Conservation (phyloP, 2,888 invertebrate genomes). For the Clostera curtula region DNA sequence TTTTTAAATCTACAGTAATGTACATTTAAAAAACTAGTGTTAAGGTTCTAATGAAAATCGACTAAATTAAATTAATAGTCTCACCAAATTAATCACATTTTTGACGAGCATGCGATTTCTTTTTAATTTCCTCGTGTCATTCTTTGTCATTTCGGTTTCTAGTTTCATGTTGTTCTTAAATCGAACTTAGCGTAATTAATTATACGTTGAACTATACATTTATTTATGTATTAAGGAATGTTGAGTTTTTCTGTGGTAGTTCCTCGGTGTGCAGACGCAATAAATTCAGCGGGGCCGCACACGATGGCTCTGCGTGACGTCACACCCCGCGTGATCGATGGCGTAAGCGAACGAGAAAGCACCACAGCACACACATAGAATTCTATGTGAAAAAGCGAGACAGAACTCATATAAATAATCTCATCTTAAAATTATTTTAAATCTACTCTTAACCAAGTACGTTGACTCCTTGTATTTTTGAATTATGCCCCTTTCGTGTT, state of each 20-base stretch:
- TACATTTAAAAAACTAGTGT: no score
- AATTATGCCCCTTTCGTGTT: constrained; percentile 49
- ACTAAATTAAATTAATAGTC: no score
- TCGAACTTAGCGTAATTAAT: no score
- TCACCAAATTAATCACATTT: no score
- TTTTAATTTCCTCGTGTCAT: no score
- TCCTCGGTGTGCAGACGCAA: constrained; percentile 62
- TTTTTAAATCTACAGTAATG: background rate
- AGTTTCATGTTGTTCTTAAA: no score
- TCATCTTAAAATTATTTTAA: constrained; percentile 66
- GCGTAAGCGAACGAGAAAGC: constrained; percentile 50
- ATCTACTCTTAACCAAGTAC: constrained; percentile 64
- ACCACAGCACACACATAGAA: constrained; percentile 28
- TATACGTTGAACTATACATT: no score
- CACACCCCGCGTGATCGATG: constrained; percentile 72
- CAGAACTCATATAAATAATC: constrained; percentile 55
- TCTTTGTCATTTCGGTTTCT: no score
- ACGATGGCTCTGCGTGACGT: constrained; percentile 74
- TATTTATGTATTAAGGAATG: constrained; percentile 28
- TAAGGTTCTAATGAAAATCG: no score
- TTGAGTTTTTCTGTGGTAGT: constrained; percentile 49
- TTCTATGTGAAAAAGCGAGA: constrained; percentile 41
- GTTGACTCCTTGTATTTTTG: constrained; percentile 69
- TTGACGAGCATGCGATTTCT: no score
- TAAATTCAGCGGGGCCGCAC: constrained; percentile 71